A percentile compares a stretch with the other conserved stretches of the same genome.
Conservation (phyloP, 1,140 invertebrate genomes). For the Pachypsylla venusta region DNA sequence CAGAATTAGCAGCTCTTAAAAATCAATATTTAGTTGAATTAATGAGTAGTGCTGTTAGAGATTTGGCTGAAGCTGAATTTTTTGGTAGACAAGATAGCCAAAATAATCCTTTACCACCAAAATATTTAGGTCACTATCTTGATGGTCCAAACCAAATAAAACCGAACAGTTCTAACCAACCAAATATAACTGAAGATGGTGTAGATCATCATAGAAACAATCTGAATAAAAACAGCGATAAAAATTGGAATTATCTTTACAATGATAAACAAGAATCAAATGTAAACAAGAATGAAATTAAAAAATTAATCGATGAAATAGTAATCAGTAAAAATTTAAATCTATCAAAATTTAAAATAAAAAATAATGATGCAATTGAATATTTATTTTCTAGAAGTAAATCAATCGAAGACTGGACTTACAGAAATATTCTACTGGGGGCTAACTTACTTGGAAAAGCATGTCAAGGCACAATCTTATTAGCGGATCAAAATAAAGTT, state of each 20-base stretch:
- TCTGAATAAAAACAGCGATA: too few relatives aligned
- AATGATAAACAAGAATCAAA: too few relatives aligned
- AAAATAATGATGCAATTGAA: conserved; percentile 32
- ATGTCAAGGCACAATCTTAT: conserved; percentile 65
- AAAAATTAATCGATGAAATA: too few relatives aligned
- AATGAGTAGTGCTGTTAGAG: conserved; percentile 71
- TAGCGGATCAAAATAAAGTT: conserved; percentile 52
- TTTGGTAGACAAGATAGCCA: conserved; percentile 61
- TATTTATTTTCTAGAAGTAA: conserved; percentile 38
- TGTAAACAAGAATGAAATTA: too few relatives aligned
- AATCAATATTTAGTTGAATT: conserved; percentile 71
- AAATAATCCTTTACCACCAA: conserved; percentile 57
- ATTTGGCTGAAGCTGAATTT: conserved; percentile 82
- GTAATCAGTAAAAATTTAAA: too few relatives aligned
- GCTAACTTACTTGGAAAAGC: conserved; percentile 74
- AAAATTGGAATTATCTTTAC: too few relatives aligned
- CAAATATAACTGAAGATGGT: too few relatives aligned
- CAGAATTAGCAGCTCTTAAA: conserved; percentile 62
- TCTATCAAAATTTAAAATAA: not conserved
- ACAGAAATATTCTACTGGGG: conserved; percentile 62
- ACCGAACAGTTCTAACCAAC: too few relatives aligned
- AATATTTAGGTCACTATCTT: conserved; percentile 40
- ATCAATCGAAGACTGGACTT: conserved; percentile 65
- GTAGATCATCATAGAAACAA: too few relatives aligned
- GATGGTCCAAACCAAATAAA: too few relatives aligned